Base-by-base conservation (phyloP, 2,797 vertebrate species). In the Notolepis coatsorum region DNA sequence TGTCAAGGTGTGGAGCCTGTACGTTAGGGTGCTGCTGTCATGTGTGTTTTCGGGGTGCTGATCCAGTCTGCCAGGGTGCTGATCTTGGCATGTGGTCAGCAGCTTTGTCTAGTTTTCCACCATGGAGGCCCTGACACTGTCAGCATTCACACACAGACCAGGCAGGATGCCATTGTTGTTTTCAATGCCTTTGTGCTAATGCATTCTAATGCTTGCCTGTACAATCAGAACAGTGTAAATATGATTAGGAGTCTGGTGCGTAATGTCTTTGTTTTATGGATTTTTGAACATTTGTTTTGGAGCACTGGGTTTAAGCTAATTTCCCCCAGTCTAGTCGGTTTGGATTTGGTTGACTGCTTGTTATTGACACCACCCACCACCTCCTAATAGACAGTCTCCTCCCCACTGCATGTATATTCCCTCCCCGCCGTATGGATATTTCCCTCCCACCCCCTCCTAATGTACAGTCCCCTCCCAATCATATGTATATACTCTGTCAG, bases 1-100 rank as follows among this genome's bases (percentile, higher is more conserved):
- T 18, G 23, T 18, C 27, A n/a, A 21, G 2, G 3, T 25, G 43
- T 47, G 47, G 21, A 45, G 33, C 13, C 15, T 46, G 38, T 27
- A 15, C 45, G 57, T 50, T 28, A n/a, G 5, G 6, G 52, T 37
- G 35, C 21, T 33, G 33, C 49, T n/a, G n/a, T 24, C 41, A n/a
- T 35, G 30, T 27, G 15, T 45, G 43, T 61, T 17, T 4, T 25
- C 10, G 8, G 43, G 17, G 9, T 20, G 49, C 18, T 21, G 27
- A 18, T 21, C 30, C n/a, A 20, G 21, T 28, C 42, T 54, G 45
- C 39, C 7, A 45, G 57, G 35, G 9, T 57, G 53, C 31, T 62
- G 41, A 61, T 78, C 54, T 65, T 15, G 47, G 56, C 54, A 50
- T 62, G 25, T 41, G 46, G 58, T 68, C 71, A 79, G 66, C 64